Evolutionary conservation across 2,797 vertebrate genomes (phyloP), one percentile per base, ranked within the genome.

Genomic region (Lepidocolaptes lacrymiger): DNA sequence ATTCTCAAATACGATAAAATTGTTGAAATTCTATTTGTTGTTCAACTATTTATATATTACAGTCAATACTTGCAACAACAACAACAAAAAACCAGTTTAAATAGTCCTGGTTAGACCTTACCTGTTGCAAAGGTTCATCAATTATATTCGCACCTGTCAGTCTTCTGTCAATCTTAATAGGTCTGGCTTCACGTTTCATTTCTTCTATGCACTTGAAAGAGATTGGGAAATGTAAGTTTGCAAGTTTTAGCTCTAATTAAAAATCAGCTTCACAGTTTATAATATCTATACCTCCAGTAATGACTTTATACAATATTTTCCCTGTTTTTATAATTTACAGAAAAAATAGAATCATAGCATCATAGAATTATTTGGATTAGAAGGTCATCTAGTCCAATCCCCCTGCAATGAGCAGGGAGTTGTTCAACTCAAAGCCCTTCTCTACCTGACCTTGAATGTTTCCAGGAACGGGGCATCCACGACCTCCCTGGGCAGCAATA

Each of bases 51-150:
- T 68, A 20, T 4, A 16, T n/a, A 71, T 10, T 41, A 46, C 7
- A 87, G 13, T 22, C 61, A 71, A 37, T 5, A 63, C 5, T 20
- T 56, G 7, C 7, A 78, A 67, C 46, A 36, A 64, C 18, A 30
- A 83, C 8, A 56, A 5, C 39, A 61, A 64, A 17, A 11, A 22
- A 11, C 21, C 21, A 58, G n/a, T 5, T 78, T 63, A 66, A 81
- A 58, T 15, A 69, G 19, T 36, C 17, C 36, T 92, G 34, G 44
- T 84, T 83, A 74, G 77, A 96, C 92, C 93, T 94, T 95, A 99
- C 99, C 98, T 99, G 99, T 95, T 99, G 99, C 85, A 99, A 98
- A 96, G 99, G 99, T 95, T 99, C 99, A 97, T 99, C 99, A 89
- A 99, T 99, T 97, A 99, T 99, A 98, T 98, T 99, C 16, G 99